Percentiles rank a stretch among this genome's conserved stretches.
Evolutionary conservation across 2,113 vertebrate species (phyloP).

Genomic region (Nothobranchius furzeri): DNA sequence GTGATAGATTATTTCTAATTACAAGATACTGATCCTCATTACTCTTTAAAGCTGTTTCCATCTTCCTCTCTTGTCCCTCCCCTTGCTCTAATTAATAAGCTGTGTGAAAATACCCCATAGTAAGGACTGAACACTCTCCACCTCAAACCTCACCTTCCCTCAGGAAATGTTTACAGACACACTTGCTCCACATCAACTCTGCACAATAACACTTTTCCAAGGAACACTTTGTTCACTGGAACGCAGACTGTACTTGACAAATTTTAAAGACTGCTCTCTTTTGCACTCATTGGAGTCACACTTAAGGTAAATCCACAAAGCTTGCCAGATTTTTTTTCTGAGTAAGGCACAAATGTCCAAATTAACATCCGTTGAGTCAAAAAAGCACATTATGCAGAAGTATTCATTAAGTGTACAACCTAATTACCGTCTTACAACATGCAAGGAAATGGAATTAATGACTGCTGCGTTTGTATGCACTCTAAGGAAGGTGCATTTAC

Average conservation of each 20-base stretch:
- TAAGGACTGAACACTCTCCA: slow-evolving; percentile 22
- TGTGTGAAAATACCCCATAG: slow-evolving; percentile 28
- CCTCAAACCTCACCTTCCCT: slow-evolving; percentile 46
- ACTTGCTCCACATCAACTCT: slow-evolving; percentile 44
- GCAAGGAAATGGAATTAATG: too few relatives aligned
- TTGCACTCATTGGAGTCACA: neutral
- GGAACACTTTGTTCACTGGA: slow-evolving; percentile 61
- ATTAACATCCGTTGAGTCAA: neutral
- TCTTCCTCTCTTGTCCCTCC: neutral
- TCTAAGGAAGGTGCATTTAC: too few relatives aligned
- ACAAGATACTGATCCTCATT: slow-evolving; percentile 3
- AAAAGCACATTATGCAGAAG: neutral
- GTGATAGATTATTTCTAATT: slow-evolving; percentile 14
- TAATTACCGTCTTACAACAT: neutral
- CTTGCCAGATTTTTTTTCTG: neutral
- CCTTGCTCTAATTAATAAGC: slow-evolving; percentile 31
- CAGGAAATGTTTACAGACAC: slow-evolving; percentile 69
- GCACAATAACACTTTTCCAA: slow-evolving; percentile 70
- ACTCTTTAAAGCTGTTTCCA: neutral
- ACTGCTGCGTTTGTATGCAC: too few relatives aligned
- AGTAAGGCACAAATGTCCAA: slow-evolving; percentile 4
- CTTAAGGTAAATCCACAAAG: slow-evolving; percentile 15
- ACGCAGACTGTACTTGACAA: slow-evolving; percentile 39
- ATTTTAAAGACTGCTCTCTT: slow-evolving; percentile 32
- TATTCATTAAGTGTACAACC: neutral